Conservation (phyloP, 1,140 invertebrate genomes). For the Apis florea region DNA sequence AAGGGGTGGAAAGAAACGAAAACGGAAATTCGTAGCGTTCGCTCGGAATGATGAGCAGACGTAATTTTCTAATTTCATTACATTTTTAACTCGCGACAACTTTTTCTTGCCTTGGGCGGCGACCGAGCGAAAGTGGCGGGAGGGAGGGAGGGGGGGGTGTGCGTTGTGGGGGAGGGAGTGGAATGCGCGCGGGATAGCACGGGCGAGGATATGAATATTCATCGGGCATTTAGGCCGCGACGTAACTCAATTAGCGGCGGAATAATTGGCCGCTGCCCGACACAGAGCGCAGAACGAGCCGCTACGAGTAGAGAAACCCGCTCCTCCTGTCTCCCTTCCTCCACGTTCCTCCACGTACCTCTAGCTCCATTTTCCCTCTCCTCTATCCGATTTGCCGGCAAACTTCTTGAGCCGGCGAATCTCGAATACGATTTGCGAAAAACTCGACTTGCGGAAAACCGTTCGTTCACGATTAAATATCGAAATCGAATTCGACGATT, state of each 20-base stretch:
- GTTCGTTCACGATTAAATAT: slow-evolving; percentile 17
- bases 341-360: background rate
- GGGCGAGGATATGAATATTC: slow-evolving; percentile 72
- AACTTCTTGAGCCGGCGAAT: slow-evolving; percentile 56
- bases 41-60: slow-evolving; percentile 54
- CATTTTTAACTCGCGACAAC: slow-evolving; percentile 66
- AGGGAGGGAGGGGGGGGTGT: background rate
- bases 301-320: slow-evolving; percentile 49
- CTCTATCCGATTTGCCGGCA: slow-evolving; percentile 58
- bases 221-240: slow-evolving; percentile 68
- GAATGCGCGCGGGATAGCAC: slow-evolving; percentile 31
- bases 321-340: slow-evolving; percentile 27
- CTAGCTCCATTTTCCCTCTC: background rate
- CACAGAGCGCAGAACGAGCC: slow-evolving; percentile 57
- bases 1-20: slow-evolving; percentile 26
- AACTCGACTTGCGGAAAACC: background rate
- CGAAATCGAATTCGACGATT: background rate
- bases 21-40: slow-evolving; percentile 57
- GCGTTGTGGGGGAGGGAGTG: background rate
- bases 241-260: slow-evolving; percentile 70
- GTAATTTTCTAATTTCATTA: slow-evolving; percentile 69
- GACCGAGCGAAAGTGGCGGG: background rate
- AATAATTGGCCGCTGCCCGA: slow-evolving; percentile 69
- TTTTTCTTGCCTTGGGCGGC: slow-evolving; percentile 60
- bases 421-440: slow-evolving; percentile 55